These are phyloP conservation scores for Cladopsammia gracilis DNA, from an alignment of 64 coral and sea anemone species.

Conservation along the genomic window DNA sequence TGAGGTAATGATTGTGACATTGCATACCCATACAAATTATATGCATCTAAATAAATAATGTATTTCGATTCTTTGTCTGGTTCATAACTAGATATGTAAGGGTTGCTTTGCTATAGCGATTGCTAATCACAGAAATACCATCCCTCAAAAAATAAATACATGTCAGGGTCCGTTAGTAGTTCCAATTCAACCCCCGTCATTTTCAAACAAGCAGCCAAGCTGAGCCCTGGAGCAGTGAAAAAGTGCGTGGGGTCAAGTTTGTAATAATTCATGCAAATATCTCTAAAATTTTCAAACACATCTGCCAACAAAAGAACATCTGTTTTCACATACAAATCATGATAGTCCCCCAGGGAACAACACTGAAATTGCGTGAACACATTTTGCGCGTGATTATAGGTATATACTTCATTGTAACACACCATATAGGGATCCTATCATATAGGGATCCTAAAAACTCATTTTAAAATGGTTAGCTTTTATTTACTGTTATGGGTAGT, in stretches of 20 bases:
- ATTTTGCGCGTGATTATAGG: constrained; percentile 7
- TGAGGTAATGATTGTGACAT: background rate
- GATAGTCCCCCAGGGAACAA: background rate
- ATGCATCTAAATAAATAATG: background rate
- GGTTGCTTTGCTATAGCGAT: background rate
- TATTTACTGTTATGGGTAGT: too few relatives aligned
- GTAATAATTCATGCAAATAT: background rate
- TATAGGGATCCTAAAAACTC: too few relatives aligned
- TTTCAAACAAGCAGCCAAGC: too few relatives aligned
- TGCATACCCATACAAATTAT: constrained; percentile 13
- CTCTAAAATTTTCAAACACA: constrained; percentile 1
- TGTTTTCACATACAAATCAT: constrained; percentile 1
- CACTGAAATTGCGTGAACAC: background rate
- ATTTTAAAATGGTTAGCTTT: too few relatives aligned
- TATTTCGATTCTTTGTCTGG: background rate
- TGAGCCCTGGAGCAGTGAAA: too few relatives aligned
- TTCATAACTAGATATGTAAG: background rate
- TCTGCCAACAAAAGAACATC: constrained; percentile 14
- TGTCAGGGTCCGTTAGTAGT: background rate
- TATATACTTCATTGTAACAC: too few relatives aligned
- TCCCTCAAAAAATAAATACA: constrained; percentile 29
- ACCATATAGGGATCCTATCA: too few relatives aligned
- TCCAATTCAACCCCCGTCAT: too few relatives aligned
- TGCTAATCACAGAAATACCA: background rate
- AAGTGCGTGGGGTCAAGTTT: constrained; percentile 4